Conservation (phyloP, 1,140 invertebrate genomes). For the Centruroides vittatus region DNA sequence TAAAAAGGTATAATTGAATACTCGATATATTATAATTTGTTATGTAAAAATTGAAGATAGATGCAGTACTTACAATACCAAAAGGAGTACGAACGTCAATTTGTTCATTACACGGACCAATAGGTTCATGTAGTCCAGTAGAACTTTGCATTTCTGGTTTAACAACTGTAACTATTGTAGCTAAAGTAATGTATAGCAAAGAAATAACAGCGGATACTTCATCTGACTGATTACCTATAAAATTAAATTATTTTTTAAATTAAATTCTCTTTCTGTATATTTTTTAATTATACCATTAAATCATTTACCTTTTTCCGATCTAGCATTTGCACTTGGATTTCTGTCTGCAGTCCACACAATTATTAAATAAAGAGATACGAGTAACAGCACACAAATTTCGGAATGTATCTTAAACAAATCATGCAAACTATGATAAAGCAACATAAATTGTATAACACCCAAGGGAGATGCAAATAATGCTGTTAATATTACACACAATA, state of each 20-base stretch:
- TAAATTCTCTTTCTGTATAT: neutral
- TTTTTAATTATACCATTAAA: neutral
- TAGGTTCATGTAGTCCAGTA: constrained; percentile 53
- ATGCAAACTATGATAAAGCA: constrained; percentile 43
- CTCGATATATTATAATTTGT: neutral
- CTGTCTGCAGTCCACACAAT: constrained; percentile 42
- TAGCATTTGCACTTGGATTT: constrained; percentile 17
- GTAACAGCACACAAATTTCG: constrained; percentile 49
- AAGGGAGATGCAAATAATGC: constrained; percentile 49
- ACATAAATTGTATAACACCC: constrained; percentile 47
- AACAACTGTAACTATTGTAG: constrained; percentile 39
- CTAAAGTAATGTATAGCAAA: constrained; percentile 36
- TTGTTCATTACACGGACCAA: constrained; percentile 52
- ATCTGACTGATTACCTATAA: constrained; percentile 23
- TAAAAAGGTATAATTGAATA: constrained; percentile 23
- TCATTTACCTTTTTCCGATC: constrained; percentile 13
- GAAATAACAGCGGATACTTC: constrained; percentile 24
- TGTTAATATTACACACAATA: constrained; percentile 39
- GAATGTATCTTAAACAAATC: constrained; percentile 49
- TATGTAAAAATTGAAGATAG: no score
- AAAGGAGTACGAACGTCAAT: constrained; percentile 43
- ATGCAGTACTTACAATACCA: constrained; percentile 42
- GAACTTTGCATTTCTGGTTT: constrained; percentile 51
- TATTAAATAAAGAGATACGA: constrained; percentile 37
- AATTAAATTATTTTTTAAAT: neutral